Evolutionary conservation across 2,888 invertebrate species (phyloP).

Genomic region (Cataglyphis altisquamis): DNA sequence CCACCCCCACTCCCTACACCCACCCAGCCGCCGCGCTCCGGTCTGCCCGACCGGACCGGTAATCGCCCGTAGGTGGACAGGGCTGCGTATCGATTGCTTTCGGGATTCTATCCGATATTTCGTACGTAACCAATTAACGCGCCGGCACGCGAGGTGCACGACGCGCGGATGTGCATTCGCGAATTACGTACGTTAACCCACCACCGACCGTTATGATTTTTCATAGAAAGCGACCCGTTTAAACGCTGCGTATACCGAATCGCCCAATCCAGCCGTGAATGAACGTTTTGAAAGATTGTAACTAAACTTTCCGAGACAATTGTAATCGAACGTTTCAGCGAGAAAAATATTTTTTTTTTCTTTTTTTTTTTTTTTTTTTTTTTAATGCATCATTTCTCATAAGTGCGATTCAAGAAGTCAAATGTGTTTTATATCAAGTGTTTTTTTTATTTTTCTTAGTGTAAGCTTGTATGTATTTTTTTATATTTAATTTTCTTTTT

Average conservation of each 20-base stretch:
- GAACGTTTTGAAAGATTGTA: constrained; percentile 25
- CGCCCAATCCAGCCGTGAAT: constrained; percentile 32
- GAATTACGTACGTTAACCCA: constrained; percentile 8
- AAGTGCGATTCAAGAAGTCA: neutral
- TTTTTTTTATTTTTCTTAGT: neutral
- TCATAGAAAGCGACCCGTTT: constrained; percentile 28
- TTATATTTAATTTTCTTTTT: neutral
- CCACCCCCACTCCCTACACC: neutral
- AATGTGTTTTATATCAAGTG: neutral
- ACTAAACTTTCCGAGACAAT: constrained; percentile 31
- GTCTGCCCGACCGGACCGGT: constrained; percentile 30
- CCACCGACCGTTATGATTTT: constrained; percentile 45
- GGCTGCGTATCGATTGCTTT: constrained; percentile 59
- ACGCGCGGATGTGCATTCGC: constrained; percentile 37
- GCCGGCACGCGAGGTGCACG: constrained; percentile 53
- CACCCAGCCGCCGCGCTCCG: neutral
- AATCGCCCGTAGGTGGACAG: constrained; percentile 71
- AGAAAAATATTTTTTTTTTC: neutral
- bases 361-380: too few species aligned
- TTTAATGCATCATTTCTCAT: neutral
- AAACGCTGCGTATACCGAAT: constrained; percentile 21
- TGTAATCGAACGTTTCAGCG: constrained; percentile 10
- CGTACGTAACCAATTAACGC: constrained; percentile 62
- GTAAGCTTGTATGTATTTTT: too few species aligned
- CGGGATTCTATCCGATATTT: constrained; percentile 49